Evolutionary conservation across 2,113 vertebrate species (phyloP).

Genomic region (Regulus satrapa): DNA sequence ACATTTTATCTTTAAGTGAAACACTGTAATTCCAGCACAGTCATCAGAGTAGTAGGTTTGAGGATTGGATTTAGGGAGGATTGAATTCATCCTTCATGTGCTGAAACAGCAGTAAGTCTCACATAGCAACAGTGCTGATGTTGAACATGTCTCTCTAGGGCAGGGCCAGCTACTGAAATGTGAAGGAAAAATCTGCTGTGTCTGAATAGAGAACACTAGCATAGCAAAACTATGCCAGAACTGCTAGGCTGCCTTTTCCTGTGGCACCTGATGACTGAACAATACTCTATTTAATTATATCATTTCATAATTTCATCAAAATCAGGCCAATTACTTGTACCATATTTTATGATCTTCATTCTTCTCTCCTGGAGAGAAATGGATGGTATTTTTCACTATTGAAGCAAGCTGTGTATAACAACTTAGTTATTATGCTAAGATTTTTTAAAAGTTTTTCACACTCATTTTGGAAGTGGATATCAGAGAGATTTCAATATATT

Average conservation of each 20-base stretch:
- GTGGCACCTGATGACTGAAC: neutral
- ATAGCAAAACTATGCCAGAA: neutral
- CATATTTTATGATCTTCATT: neutral
- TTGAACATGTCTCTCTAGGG: neutral
- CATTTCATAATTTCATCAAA: neutral
- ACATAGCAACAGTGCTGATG: neutral
- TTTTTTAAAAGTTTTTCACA: neutral
- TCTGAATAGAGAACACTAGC: neutral
- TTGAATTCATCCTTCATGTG: neutral
- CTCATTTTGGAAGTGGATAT: neutral
- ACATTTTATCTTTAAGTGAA: conserved; percentile 1
- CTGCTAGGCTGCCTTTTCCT: neutral
- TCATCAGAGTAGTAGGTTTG: neutral
- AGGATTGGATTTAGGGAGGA: neutral
- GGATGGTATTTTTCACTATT: neutral
- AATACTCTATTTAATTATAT: neutral
- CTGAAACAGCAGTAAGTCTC: conserved; percentile 31
- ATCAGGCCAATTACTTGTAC: neutral
- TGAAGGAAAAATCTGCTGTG: neutral
- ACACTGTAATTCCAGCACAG: neutral
- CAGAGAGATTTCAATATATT: neutral
- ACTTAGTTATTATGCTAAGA: neutral
- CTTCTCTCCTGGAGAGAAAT: neutral
- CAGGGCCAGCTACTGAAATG: neutral
- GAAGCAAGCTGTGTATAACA: neutral